Conservation (phyloP, 2,888 invertebrate species). For the Pasiphila rectangulata region DNA sequence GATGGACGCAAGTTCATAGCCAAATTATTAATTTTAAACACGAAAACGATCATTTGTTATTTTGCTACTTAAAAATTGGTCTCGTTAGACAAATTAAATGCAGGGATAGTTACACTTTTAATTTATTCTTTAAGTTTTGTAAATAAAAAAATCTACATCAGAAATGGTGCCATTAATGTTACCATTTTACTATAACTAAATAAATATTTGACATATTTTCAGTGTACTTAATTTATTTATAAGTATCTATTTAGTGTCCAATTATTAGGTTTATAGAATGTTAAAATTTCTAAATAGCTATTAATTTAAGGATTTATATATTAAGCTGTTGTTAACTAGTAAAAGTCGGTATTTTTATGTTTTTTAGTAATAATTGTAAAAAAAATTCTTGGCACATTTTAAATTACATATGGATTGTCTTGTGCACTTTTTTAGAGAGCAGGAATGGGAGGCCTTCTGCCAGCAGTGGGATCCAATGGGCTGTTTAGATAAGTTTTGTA, state of each 20-base stretch:
- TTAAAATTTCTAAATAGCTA: slow-evolving; percentile 13
- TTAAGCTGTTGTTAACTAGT: slow-evolving; percentile 1
- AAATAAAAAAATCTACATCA: slow-evolving; percentile 31
- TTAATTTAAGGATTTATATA: background rate
- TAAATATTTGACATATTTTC: slow-evolving; percentile 46
- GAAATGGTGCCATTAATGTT: slow-evolving; percentile 72
- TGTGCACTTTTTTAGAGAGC: too few species aligned
- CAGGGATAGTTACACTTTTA: background rate
- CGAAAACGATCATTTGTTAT: too few species aligned
- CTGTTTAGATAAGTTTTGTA: too few species aligned
- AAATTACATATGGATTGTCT: background rate
- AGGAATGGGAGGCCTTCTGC: too few species aligned
- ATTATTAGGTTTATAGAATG: slow-evolving; percentile 23
- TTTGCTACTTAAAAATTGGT: background rate
- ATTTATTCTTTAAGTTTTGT: slow-evolving; percentile 5
- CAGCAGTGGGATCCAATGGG: too few species aligned
- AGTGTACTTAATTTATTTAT: slow-evolving; percentile 38
- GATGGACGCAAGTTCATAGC: slow-evolving; percentile 9
- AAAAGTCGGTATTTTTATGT: slow-evolving; percentile 10
- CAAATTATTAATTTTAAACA: slow-evolving; percentile 5
- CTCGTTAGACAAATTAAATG: background rate
- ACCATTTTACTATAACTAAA: slow-evolving; percentile 58
- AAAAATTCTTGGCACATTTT: slow-evolving; percentile 14
- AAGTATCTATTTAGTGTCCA: slow-evolving; percentile 30
- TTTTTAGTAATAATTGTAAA: slow-evolving; percentile 1